phyloP scores from a whole-genome alignment of 2,888 invertebrate species.

The Drosophila tripunctata region DNA sequence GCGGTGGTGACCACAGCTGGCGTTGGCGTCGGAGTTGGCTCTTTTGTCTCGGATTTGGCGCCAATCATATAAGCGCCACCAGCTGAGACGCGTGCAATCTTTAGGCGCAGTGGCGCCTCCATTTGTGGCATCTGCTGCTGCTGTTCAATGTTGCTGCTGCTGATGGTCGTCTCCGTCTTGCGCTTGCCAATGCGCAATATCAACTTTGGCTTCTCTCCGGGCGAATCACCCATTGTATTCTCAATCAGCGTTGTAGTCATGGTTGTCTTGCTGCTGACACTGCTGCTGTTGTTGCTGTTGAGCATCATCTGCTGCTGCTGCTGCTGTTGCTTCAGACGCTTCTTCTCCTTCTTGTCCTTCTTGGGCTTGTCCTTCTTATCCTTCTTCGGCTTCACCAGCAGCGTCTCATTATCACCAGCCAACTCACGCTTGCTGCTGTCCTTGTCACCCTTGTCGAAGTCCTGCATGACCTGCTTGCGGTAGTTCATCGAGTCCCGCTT shows the following conservation, averaged over 20 bases:
- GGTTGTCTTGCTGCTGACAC: conserved; percentile 39
- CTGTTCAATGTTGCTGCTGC: conserved; percentile 19
- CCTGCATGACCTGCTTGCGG: conserved; percentile 92
- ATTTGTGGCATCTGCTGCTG: conserved; percentile 16
- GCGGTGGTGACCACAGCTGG: conserved; percentile 16
- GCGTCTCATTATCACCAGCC: conserved; percentile 42
- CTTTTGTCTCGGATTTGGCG: conserved; percentile 55
- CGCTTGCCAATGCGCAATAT: conserved; percentile 88
- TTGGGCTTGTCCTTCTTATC: conserved; percentile 82
- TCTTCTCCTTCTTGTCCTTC: conserved; percentile 86
- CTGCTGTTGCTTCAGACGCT: conserved; percentile 84
- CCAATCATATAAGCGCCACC: conserved; percentile 87
- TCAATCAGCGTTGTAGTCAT: conserved; percentile 85
- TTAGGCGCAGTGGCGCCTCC: conserved; percentile 91
- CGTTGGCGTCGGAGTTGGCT: conserved; percentile 50
- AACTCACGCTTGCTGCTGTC: conserved; percentile 71
- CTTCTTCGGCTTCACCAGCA: conserved; percentile 64
- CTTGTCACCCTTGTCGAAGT: conserved; percentile 90
- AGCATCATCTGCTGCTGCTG: conserved; percentile 84
- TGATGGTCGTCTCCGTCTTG: conserved; percentile 79
- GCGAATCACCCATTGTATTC: conserved; percentile 82
- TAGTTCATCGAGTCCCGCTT: conserved; percentile 95
- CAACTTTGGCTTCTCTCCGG: conserved; percentile 88
- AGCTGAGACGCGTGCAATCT: conserved; percentile 91
- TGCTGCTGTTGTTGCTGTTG: conserved; percentile 36